Conservation (phyloP, 2,888 invertebrate species). For the Pilophorus perplexus region DNA sequence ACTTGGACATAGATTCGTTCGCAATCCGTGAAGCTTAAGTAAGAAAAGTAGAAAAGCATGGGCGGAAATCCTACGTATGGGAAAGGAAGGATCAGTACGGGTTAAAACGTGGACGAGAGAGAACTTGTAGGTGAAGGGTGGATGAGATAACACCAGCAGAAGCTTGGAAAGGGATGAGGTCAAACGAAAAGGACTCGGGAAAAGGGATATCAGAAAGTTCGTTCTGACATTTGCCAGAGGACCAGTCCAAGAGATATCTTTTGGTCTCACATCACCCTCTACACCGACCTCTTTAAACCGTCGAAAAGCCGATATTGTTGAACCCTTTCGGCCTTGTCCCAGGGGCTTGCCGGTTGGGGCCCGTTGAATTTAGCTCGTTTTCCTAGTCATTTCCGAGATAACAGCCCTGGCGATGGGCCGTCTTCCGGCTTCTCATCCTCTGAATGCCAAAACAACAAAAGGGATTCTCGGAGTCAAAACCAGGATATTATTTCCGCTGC, state of each 20-base stretch:
- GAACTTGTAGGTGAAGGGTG: slow-evolving; percentile 6
- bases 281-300: slow-evolving; percentile 6
- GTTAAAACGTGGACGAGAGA: slow-evolving; percentile 5
- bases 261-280: background rate
- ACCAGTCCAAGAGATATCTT: slow-evolving; percentile 4
- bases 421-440: background rate
- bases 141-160: slow-evolving; percentile 10
- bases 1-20: too few relatives aligned
- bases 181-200: slow-evolving; percentile 10
- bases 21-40: too few relatives aligned
- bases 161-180: background rate
- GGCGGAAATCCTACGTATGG: too few relatives aligned
- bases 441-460: background rate
- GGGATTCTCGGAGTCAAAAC: background rate
- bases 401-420: background rate
- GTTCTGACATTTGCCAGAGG: slow-evolving; percentile 11
- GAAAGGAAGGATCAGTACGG: too few relatives aligned
- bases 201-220: background rate
- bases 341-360: too few relatives aligned
- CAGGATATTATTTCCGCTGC: background rate
- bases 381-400: slow-evolving; percentile 32
- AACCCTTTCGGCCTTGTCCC: slow-evolving; percentile 2
- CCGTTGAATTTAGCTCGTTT: too few relatives aligned
- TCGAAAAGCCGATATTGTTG: slow-evolving; percentile 14
- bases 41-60: too few relatives aligned